Base-by-base conservation (phyloP, 2,888 invertebrate species). In the Pyralis farinalis region DNA sequence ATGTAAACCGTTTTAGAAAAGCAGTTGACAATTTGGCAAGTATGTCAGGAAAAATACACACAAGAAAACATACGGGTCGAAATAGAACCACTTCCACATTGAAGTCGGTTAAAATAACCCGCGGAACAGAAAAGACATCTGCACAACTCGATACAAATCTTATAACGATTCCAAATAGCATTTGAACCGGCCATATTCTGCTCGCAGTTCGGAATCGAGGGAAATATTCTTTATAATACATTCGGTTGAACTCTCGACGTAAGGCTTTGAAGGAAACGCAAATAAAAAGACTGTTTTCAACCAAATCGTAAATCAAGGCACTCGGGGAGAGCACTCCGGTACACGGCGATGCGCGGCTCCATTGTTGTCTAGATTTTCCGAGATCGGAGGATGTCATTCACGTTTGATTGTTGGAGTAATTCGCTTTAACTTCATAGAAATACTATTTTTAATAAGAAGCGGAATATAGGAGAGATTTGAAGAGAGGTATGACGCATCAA, bases 281-380 rank as follows among this genome's bases (percentile, higher is more conserved):
- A 67, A 63, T 67, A 65, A 60, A 66, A 55, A 54, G 53, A 55
- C 58, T 22, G 51, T 59, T 60, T 57, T 51, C 54, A 49, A 58
- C 58, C 59, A 63, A 66, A 67, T 72, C 75, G 72, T 67, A 71
- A 71, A 72, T 76, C 75, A 71, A 64, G 69, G 53, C 60, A 68
- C 63, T 72, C 46, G 47, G 41, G 37, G 42, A 46, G 40, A 57
- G 51, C 49, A 53, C 44, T 38, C 29, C 29, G 42, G 33, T 9
- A 25, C 25, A 25, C 25, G 25, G 25, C 25, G 25, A 25, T n/a
- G 25, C 25, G 38, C 38, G 16, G 25, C 38, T 32, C 38, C 38
- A 10, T 38, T 25, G 25, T 25, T 16, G 16, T 16, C 16, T 3
- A 3, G 16, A 2, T 16, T 16, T 2, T 16, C 2, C 3, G 16